Percentiles rank a stretch among this genome's conserved stretches.
Conservation (phyloP, 2,797 vertebrate species). For the Odontamblyopus rebecca region DNA sequence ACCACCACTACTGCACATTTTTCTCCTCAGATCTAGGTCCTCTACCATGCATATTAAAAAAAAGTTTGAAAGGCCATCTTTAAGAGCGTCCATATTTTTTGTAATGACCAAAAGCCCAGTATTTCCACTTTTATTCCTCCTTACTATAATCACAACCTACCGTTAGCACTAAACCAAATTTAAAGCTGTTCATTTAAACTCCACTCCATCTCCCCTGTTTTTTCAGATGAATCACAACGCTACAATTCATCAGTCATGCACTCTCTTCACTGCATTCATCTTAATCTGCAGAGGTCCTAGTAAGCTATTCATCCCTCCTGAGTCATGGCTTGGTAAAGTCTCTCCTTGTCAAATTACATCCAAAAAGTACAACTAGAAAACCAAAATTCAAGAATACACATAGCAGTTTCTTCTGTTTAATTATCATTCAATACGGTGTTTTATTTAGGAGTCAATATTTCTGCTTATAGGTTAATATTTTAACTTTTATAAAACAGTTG, state of each 20-base stretch:
- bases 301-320: background rate
- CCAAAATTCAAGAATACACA: too few species aligned
- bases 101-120: too few species aligned
- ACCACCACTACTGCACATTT: too few species aligned
- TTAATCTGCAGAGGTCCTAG: background rate
- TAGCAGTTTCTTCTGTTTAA: background rate
- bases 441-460: background rate
- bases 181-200: background rate
- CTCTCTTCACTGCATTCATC: slow-evolving; percentile 1
- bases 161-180: background rate
- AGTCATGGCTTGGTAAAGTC: background rate
- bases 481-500: too few species aligned
- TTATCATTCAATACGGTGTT: background rate
- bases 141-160: background rate
- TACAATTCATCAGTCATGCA: background rate
- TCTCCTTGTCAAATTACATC: background rate
- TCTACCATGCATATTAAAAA: too few species aligned
- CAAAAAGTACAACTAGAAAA: background rate
- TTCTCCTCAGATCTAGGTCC: too few species aligned
- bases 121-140: background rate
- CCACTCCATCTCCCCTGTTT: background rate
- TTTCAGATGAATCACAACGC: background rate
- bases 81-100: too few species aligned
- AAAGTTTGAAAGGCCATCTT: too few species aligned
- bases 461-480: too few species aligned